A percentile compares a stretch with the other conserved stretches of the same genome.
These are phyloP conservation scores for Oscheius sp. DNA, from an alignment of 2,888 invertebrate species.

Conservation along the genomic window DNA sequence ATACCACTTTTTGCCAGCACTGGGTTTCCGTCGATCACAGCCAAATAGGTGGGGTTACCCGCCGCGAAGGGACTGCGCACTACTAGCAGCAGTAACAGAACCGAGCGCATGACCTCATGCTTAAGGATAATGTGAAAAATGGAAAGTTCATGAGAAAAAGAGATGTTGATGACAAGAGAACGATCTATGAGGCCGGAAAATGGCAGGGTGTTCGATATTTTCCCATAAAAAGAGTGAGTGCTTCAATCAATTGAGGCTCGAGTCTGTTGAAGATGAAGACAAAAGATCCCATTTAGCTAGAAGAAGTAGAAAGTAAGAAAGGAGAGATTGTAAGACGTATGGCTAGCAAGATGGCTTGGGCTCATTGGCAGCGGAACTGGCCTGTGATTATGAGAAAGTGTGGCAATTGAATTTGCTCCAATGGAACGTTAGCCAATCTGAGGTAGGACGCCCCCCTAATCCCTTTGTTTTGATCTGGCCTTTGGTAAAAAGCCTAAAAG, in stretches of 20 bases:
- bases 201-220: background rate
- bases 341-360: conserved; percentile 4
- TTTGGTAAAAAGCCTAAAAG: no score
- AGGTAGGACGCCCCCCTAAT: conserved; percentile 11
- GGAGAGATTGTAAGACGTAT: background rate
- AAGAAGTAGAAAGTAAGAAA: background rate
- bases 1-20: conserved; percentile 27
- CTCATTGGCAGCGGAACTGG: conserved; percentile 12
- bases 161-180: no score
- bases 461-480: background rate
- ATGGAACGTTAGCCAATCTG: conserved; percentile 26
- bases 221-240: background rate
- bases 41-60: conserved; percentile 15
- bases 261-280: background rate
- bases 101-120: conserved; percentile 24
- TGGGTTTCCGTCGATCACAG: conserved; percentile 18
- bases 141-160: no score
- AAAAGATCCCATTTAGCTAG: background rate
- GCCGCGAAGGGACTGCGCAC: conserved; percentile 4
- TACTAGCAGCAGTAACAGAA: conserved; percentile 20
- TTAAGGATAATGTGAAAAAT: no score
- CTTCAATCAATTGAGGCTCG: background rate
- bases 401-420: conserved; percentile 21
- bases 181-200: no score
- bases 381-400: conserved; percentile 30